phyloP scores from a whole-genome alignment of 2,888 invertebrate species.

The Andrena fulva region DNA sequence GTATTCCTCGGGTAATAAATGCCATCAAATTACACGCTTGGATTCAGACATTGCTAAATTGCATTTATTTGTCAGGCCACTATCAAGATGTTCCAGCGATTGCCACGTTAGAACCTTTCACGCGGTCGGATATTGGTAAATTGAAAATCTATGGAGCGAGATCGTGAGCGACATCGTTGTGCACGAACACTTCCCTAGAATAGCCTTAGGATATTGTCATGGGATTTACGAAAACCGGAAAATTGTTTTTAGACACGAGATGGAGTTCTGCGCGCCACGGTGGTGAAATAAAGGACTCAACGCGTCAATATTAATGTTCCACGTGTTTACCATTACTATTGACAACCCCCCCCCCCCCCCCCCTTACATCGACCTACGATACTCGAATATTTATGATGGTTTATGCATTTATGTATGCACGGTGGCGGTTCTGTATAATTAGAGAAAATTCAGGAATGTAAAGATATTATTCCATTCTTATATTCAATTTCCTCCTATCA shows the following conservation, averaged over 20 bases:
- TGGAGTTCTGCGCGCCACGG: neutral
- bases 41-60: slow-evolving; percentile 1
- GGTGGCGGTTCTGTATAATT: no score
- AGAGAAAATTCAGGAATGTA: no score
- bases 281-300: neutral
- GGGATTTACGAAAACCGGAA: neutral
- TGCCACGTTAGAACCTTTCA: slow-evolving; percentile 9
- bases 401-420: neutral
- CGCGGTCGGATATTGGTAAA: slow-evolving; percentile 11
- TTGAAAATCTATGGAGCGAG: neutral
- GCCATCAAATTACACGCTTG: neutral
- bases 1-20: neutral
- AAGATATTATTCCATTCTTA: no score
- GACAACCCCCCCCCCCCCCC: no score
- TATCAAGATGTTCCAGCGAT: slow-evolving; percentile 3
- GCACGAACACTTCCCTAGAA: neutral
- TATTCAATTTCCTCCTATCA: no score
- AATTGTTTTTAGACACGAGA: slow-evolving; percentile 2
- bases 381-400: neutral
- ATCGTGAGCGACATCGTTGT: neutral
- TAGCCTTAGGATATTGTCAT: neutral
- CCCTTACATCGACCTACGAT: neutral
- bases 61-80: slow-evolving; percentile 4
- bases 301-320: neutral
- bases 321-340: neutral